Evolutionary conservation across 2,888 invertebrate genomes (phyloP), one percentile per base, ranked within the genome.

Genomic region (Bhutanitis thaidina): DNA sequence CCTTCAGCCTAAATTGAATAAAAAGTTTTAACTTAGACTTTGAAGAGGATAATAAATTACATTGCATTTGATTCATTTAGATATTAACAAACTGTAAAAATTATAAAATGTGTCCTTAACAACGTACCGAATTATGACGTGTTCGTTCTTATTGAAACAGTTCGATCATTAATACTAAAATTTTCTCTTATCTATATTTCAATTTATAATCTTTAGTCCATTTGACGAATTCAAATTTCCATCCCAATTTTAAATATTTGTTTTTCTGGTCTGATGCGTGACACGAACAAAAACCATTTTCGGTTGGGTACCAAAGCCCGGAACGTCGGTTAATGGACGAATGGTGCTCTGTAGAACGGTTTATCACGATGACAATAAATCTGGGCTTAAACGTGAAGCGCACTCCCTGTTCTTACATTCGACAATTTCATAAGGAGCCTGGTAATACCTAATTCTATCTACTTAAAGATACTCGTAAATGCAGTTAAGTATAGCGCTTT

Each of bases 311-410:
- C 62, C 60, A 54, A 61, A 59, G 60, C 62, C 62, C 56, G 57
- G 57, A 54, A 62, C 70, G 69, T 68, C 69, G 71, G 71, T 69
- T 76, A 73, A 74, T 73, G 71, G 80, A 83, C 68, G 74, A 71
- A 82, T 73, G 73, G 76, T 66, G 72, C 73, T 74, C 78, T 66
- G 62, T 65, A 64, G 66, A 65, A 63, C 68, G 66, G 84, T 77
- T 83, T 83, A 86, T 84, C 84, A 74, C 72, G 65, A 74, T 72
- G 70, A 70, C 78, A 75, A 85, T 86, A 85, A 85, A 84, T 85
- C 74, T 70, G 63, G 58, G 69, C 63, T 59, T 65, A 66, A 67
- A 65, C 70, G 65, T 58, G 58, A 62, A 67, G 59, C 64, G 62
- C 59, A 66, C 67, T 71, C 53, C 36, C 45, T 56, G 71, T 74